Conservation (phyloP, 1,140 invertebrate species). For the Hypsibius dujardini region DNA sequence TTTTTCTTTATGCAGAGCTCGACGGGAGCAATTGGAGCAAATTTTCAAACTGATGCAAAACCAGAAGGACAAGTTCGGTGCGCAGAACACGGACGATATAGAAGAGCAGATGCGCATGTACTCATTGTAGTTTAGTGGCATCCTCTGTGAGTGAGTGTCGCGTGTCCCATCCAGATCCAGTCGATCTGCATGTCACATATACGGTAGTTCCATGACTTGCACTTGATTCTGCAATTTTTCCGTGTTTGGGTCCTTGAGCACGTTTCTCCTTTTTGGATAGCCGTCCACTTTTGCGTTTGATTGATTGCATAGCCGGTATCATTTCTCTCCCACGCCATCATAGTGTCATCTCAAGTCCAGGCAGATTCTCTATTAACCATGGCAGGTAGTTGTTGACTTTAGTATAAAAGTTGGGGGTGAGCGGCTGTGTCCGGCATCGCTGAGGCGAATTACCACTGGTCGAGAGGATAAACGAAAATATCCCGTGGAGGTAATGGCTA, state of each 20-base stretch:
- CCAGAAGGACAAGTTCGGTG: not conserved
- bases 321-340: too few species aligned
- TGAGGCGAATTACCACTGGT: not conserved
- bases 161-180: too few species aligned
- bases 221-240: too few species aligned
- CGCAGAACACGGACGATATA: not conserved
- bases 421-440: not conserved
- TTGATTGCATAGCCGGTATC: too few species aligned
- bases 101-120: conserved; percentile 6
- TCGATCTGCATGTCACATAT: too few species aligned
- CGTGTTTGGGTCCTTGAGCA: too few species aligned
- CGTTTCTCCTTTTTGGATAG: too few species aligned
- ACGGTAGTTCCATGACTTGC: too few species aligned
- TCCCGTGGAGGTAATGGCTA: not conserved
- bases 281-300: too few species aligned
- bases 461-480: not conserved
- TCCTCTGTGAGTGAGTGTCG: too few species aligned
- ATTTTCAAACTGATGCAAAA: conserved; percentile 1
- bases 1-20: conserved; percentile 4
- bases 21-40: not conserved
- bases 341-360: not conserved
- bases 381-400: not conserved
- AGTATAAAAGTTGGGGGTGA: conserved; percentile 5
- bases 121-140: not conserved
- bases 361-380: not conserved